Base-by-base conservation (phyloP, 2,797 vertebrate genomes). In the Coendou prehensilis region DNA sequence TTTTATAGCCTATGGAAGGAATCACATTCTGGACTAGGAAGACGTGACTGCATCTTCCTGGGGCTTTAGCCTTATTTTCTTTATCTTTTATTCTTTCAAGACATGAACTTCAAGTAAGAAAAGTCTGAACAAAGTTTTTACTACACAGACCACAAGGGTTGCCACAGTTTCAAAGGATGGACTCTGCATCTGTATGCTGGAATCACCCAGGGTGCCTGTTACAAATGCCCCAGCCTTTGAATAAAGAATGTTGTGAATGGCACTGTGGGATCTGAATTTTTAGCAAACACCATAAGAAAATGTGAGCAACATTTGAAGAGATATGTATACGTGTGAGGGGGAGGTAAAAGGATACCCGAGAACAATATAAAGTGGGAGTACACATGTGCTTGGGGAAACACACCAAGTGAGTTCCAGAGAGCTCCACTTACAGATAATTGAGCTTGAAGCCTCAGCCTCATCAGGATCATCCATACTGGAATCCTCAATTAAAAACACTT, bases 401-500 rank as follows among this genome's bases (percentile, higher is more conserved):
- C 15, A 76, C 17, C 4, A 7, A 50, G n/a, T 10, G 57, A 15
- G 30, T 91, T 33, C 64, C 73, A 63, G 71, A 76, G 78, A 85
- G 23, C 45, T 52, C 76, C 80, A 10, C 18, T 33, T 56, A 54
- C 2, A 78, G 79, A 54, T 82, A 73, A 88, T 82, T 69, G 88
- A 88, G 37, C 22, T 8, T 20, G 45, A 93, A 95, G 61, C 88
- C 50, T 64, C 30, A 7, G 69, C 30, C 56, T 84, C 64, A 18
- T 1, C 8, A 41, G 57, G 26, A 87, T 75, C 50, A 56, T 93
- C 71, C 41, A 89, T 75, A 45, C 73, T 80, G 71, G n/a, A 79
- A 93, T 41, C 59, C 56, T 91, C 69, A 94, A 73, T 96, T 87
- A 96, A 90, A 90, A 88, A 13, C 52, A 89, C 54, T 92, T 56